Evolutionary conservation across 23 tunicate genomes (phyloP).

Genomic region (Trididemnum nubilum): DNA sequence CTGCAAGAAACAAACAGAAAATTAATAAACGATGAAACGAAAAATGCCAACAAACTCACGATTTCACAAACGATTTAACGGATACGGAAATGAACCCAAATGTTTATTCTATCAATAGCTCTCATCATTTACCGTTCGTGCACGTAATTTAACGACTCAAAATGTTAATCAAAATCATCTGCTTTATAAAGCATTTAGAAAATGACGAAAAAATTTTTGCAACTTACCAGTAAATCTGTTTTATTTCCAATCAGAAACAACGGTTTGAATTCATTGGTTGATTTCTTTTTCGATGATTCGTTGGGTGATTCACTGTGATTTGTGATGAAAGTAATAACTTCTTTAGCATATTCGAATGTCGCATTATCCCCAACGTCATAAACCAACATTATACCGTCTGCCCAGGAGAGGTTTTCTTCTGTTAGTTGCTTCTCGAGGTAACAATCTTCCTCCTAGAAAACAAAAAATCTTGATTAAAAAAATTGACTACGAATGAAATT

Average conservation of each 20-base stretch:
- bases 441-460: not conserved
- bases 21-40: not conserved
- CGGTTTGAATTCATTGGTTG: constrained; percentile 3
- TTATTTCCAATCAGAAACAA: constrained; percentile 41
- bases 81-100: not conserved
- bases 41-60: not conserved
- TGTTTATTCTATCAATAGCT: too few species aligned
- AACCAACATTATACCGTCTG: constrained; percentile 46
- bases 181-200: too few species aligned
- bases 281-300: not conserved
- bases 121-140: too few species aligned
- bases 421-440: constrained; percentile 13
- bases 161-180: too few species aligned
- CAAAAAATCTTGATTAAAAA: not conserved
- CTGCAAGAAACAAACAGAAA: constrained; percentile 23
- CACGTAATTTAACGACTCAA: too few species aligned
- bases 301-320: not conserved
- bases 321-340: constrained; percentile 15
- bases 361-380: constrained; percentile 39
- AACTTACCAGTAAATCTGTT: constrained; percentile 48
- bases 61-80: not conserved
- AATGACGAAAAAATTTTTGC: too few species aligned
- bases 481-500: too few species aligned
- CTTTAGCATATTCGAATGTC: constrained; percentile 27
- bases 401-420: constrained; percentile 41